Evolutionary conservation across 2,113 vertebrate species (phyloP).

Genomic region (Amblyopsis rosae): DNA sequence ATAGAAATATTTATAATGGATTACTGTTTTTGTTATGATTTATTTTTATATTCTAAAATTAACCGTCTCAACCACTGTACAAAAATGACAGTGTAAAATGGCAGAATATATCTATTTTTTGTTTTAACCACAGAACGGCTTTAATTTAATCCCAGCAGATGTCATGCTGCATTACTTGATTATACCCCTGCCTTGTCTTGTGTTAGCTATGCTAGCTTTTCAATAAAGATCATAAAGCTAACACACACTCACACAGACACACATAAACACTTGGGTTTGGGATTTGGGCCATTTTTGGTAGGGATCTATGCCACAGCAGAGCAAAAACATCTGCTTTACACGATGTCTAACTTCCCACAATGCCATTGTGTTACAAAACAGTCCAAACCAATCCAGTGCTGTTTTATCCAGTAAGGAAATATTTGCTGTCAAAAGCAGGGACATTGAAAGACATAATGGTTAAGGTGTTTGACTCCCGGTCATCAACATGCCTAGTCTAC

Average conservation of each 20-base stretch:
- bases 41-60: constrained; percentile 18
- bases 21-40: constrained; percentile 11
- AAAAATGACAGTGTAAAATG: constrained; percentile 20
- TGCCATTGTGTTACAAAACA: background rate
- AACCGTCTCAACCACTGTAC: constrained; percentile 15
- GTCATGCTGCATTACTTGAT: constrained; percentile 25
- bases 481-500: no score
- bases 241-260: constrained; percentile 3
- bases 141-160: constrained; percentile 32
- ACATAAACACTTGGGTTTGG: constrained; percentile 6
- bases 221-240: constrained; percentile 6
- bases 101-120: constrained; percentile 4
- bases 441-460: no score
- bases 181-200: constrained; percentile 14
- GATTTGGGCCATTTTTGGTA: constrained; percentile 4
- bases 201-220: constrained; percentile 19
- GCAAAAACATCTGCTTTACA: constrained; percentile 11
- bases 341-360: constrained; percentile 12
- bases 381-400: background rate
- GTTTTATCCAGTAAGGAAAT: no score
- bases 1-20: constrained; percentile 22
- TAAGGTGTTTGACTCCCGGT: no score
- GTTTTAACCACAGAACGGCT: constrained; percentile 1
- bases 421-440: no score
- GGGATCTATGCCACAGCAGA: constrained; percentile 18